Base-by-base conservation (phyloP, 2,113 vertebrate genomes). In the Ibidorhyncha struthersii region DNA sequence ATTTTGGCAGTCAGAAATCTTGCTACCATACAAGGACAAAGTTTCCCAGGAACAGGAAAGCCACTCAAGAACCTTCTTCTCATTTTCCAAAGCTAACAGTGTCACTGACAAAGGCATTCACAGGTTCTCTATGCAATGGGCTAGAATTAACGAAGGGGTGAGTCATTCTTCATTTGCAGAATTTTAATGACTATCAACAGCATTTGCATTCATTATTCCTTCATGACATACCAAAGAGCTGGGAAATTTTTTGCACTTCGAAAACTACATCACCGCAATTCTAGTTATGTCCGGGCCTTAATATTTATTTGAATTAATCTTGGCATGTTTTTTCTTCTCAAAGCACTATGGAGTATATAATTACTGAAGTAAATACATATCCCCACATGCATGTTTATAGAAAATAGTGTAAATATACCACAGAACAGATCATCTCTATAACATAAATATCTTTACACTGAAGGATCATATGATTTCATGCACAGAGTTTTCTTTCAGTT, bases 141-240 rank as follows among this genome's bases (percentile, higher is more conserved):
- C 79, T 97, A 82, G 97, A 97, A 97, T 98, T 98, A 98, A 96
- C 62, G 21, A 90, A 97, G 76, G 91, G 81, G 88, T 97, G 98
- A 98, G 82, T 96, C 96, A 98, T 97, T 98, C 97, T 97, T 98
- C 97, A 98, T 97, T 97, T 97, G 97, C 96, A 97, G 94, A 91
- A 96, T 96, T 92, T 98, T 97, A 98, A 98, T 98, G 97, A 97
- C 97, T 97, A 86, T 94, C 97, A 98, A 98, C 97, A 98, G 85
- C 53, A 97, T 92, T 98, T 96, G 91, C 87, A 96, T 93, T 85
- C 90, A 69, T 93, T 97, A 96, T 97, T 96, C 82, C 87, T 97
- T 89, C 97, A 43, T 85, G 96, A 88, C 71, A 91, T 70, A 91
- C 89, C 59, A 59, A 86, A 86, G 82, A 90, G 66, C 84, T 90